Percentiles rank a stretch among this genome's conserved stretches.
phyloP scores from a whole-genome alignment of 1,140 invertebrate species.

The Drosophila sturtevanti region DNA sequence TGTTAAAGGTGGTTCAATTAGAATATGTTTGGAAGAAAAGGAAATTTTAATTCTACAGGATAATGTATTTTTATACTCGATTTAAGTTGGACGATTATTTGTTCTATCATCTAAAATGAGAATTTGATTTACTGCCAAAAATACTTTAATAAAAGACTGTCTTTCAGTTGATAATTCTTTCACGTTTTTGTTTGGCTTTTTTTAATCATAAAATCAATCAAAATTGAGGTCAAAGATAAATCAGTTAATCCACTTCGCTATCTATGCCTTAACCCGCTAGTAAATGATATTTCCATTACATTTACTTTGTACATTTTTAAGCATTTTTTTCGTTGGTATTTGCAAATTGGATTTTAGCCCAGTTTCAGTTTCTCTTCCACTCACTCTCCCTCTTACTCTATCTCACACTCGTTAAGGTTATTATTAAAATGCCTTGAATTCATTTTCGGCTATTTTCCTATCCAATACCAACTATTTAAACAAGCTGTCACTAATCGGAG shows the following conservation, averaged over 20 bases:
- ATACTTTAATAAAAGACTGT: too few relatives aligned
- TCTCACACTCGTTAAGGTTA: background rate
- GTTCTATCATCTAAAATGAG: too few relatives aligned
- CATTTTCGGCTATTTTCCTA: conserved; percentile 2
- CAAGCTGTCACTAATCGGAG: conserved; percentile 7
- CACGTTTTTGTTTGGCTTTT: too few relatives aligned
- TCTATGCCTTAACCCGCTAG: background rate
- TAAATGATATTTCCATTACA: background rate
- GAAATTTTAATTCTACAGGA: too few relatives aligned
- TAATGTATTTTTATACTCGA: too few relatives aligned
- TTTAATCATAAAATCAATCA: background rate
- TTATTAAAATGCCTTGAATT: conserved; percentile 2
- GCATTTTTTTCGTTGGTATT: background rate
- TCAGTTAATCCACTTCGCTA: background rate
- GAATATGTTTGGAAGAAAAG: too few relatives aligned
- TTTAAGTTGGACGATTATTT: too few relatives aligned
- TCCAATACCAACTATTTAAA: conserved; percentile 7
- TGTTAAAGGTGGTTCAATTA: too few relatives aligned
- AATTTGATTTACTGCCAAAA: too few relatives aligned
- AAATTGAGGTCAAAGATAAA: background rate
- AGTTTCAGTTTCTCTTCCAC: background rate
- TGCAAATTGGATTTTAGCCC: conserved; percentile 8
- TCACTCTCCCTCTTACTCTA: background rate
- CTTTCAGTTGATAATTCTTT: too few relatives aligned
- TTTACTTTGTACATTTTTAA: background rate